Evolutionary conservation across 2,113 vertebrate species (phyloP).

Genomic region (Platichthys flesus): DNA sequence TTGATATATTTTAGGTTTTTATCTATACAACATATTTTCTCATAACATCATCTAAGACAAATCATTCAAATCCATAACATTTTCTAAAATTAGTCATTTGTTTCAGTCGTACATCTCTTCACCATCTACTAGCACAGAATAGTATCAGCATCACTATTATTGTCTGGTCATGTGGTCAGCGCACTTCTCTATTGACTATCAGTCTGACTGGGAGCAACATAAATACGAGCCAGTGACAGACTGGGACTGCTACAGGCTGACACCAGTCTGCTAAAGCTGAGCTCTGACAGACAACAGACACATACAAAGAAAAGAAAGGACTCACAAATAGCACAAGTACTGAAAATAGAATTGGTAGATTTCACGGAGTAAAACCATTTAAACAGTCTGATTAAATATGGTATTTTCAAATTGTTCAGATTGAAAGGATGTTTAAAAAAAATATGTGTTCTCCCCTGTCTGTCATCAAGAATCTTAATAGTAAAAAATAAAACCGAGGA

Average conservation of each 20-base stretch:
- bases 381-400: background rate
- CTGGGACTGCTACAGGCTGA: slow-evolving; percentile 58
- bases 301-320: slow-evolving; percentile 23
- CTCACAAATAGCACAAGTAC: slow-evolving; percentile 1
- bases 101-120: background rate
- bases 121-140: background rate
- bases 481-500: background rate
- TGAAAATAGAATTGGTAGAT: background rate
- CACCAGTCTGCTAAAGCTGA: slow-evolving; percentile 51
- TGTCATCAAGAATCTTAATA: background rate
- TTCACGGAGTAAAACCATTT: background rate
- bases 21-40: too few species aligned
- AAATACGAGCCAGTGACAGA: slow-evolving; percentile 42
- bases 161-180: slow-evolving; percentile 4
- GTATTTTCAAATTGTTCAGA: background rate
- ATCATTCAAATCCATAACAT: too few species aligned
- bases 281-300: slow-evolving; percentile 24
- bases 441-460: background rate
- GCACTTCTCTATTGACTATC: slow-evolving; percentile 1
- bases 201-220: slow-evolving; percentile 22
- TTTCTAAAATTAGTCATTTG: too few species aligned
- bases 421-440: background rate
- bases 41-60: too few species aligned
- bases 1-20: too few species aligned
- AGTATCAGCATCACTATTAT: background rate